Conservation (phyloP, 2,797 vertebrate genomes). For the Mormyrops attenuatus region DNA sequence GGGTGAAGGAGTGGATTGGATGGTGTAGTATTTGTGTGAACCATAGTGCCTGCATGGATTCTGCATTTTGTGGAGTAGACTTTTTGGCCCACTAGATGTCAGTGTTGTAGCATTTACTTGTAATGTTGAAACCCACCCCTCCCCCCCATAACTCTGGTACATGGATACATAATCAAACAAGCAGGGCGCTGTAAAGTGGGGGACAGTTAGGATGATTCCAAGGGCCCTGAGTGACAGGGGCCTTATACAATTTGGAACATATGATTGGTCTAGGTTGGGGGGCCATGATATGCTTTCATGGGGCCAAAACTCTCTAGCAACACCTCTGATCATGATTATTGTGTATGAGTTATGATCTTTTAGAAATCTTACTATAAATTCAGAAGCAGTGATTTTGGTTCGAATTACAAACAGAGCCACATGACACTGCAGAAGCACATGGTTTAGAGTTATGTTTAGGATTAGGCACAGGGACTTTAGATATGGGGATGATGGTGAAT, state of each 20-base stretch:
- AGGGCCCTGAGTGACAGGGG: not conserved
- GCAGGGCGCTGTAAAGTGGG: not conserved
- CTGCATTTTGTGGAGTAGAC: not conserved
- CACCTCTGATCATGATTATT: not conserved
- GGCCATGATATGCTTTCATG: not conserved
- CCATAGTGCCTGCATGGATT: not conserved
- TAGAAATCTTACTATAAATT: not conserved
- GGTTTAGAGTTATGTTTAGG: not conserved
- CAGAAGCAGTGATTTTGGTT: not conserved
- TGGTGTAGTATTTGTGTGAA: not conserved
- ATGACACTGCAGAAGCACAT: not conserved
- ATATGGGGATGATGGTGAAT: not conserved
- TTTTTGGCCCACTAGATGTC: not conserved
- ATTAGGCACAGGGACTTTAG: not conserved
- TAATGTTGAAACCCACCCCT: not conserved
- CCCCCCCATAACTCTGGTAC: not conserved
- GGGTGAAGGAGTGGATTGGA: not conserved
- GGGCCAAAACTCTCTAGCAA: not conserved
- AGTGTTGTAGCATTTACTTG: not conserved
- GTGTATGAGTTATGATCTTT: not conserved
- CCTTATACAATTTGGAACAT: not conserved
- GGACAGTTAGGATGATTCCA: not conserved
- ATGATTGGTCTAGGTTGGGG: not conserved
- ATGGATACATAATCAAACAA: not conserved
- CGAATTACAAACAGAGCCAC: not conserved